These are phyloP conservation scores for Hydractinia echinata DNA, from an alignment of 30 jellyfish, hydroid and myxozoan species.

Conservation along the genomic window DNA sequence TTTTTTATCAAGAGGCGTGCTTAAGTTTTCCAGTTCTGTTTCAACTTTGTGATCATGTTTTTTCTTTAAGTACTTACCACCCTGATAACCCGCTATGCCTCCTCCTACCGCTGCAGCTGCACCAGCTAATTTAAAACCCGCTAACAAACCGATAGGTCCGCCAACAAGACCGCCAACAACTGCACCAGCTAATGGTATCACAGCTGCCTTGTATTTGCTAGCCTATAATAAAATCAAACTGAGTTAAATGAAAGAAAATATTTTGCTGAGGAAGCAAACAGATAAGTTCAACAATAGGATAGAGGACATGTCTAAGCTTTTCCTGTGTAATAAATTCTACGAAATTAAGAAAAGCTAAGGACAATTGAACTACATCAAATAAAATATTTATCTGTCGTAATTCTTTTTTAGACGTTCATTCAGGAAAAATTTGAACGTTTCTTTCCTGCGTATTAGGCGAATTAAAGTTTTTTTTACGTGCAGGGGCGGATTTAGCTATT, in stretches of 20 bases:
- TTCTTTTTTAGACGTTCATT: too few species aligned
- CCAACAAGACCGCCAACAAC: conserved; percentile 91
- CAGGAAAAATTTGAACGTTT: too few species aligned
- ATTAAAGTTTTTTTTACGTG: too few species aligned
- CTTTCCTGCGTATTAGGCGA: too few species aligned
- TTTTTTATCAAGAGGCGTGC: conserved; percentile 15
- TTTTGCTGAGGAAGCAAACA: too few species aligned
- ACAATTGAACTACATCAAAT: too few species aligned
- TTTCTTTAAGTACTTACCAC: conserved; percentile 63
- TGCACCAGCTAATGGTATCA: conserved; percentile 95
- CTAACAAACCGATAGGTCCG: conserved; percentile 97
- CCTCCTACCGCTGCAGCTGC: conserved; percentile 99
- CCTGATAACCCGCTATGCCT: conserved; percentile 83
- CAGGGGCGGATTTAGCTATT: too few species aligned
- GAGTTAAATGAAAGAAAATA: neutral
- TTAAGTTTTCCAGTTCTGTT: conserved; percentile 49
- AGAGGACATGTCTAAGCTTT: too few species aligned
- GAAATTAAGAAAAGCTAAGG: too few species aligned
- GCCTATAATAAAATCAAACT: conserved; percentile 49
- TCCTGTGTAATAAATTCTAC: too few species aligned
- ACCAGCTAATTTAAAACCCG: conserved; percentile 98
- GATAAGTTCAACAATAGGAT: too few species aligned
- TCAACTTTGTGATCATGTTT: conserved; percentile 75
- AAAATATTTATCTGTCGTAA: too few species aligned
- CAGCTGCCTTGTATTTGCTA: conserved; percentile 82